Conservation (phyloP, 2,797 vertebrate genomes). For the Leuciscus waleckii region DNA sequence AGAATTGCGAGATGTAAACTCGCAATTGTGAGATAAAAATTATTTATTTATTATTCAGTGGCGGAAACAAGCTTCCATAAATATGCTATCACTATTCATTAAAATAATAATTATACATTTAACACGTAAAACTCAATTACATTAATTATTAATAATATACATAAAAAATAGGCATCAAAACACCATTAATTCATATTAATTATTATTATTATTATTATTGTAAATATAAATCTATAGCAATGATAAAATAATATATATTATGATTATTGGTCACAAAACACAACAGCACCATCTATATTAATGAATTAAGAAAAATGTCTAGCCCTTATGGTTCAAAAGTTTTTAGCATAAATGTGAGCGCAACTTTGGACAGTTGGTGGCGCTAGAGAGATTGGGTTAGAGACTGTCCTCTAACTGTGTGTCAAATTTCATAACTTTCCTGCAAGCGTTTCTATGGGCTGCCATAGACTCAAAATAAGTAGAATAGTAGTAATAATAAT, state of each 20-base stretch:
- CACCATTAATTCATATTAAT: not conserved
- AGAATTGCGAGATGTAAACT: no score
- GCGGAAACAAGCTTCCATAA: no score
- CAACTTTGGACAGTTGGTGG: not conserved
- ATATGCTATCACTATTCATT: not conserved
- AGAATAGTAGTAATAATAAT: not conserved
- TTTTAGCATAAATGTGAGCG: not conserved
- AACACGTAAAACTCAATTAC: not conserved
- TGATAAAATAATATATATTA: not conserved
- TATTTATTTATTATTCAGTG: no score
- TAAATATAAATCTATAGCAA: not conserved
- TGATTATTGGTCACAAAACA: not conserved
- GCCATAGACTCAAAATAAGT: not conserved
- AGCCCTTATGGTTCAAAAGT: not conserved
- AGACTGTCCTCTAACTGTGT: not conserved
- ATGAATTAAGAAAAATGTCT: not conserved
- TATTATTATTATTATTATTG: not conserved
- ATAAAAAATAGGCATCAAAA: not conserved
- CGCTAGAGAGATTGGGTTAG: not conserved
- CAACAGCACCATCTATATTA: not conserved
- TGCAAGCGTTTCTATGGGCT: not conserved
- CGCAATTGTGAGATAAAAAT: no score
- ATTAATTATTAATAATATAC: not conserved
- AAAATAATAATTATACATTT: not conserved
- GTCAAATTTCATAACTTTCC: not conserved